phyloP scores from a whole-genome alignment of 1,140 invertebrate genomes.

The Zaprionus gabonicus region DNA sequence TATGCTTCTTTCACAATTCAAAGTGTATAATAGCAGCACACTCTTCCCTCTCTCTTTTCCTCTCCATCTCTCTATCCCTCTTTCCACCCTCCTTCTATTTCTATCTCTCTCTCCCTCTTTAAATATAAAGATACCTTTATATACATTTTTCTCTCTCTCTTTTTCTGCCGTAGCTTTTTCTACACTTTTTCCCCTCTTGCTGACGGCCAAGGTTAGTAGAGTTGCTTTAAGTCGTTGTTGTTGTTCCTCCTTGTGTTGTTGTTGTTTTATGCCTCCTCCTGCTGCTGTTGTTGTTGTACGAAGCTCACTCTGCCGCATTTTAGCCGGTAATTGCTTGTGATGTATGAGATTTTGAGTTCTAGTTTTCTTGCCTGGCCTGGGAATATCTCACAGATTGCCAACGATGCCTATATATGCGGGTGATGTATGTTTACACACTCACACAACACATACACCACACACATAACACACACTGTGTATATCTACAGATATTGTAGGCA shows the following conservation, averaged over 20 bases:
- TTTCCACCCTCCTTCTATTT: constrained; percentile 36
- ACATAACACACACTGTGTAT: neutral
- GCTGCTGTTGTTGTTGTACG: constrained; percentile 4
- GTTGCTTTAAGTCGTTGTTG: constrained; percentile 43
- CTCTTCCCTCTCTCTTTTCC: constrained; percentile 42
- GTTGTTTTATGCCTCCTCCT: constrained; percentile 12
- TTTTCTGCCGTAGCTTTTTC: constrained; percentile 46
- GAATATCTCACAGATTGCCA: constrained; percentile 76
- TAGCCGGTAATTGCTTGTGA: constrained; percentile 82
- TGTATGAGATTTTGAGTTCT: constrained; percentile 83
- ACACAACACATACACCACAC: neutral
- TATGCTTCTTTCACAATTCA: constrained; percentile 11
- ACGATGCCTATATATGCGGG: constrained; percentile 81
- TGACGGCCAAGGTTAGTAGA: constrained; percentile 74
- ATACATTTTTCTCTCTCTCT: constrained; percentile 3
- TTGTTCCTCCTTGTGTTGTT: constrained; percentile 12
- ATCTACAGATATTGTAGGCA: constrained; percentile 62
- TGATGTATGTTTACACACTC: constrained; percentile 67
- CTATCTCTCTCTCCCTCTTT: constrained; percentile 17
- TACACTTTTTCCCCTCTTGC: constrained; percentile 43
- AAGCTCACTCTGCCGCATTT: constrained; percentile 74
- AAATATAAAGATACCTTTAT: constrained; percentile 27
- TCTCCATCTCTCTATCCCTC: no score
- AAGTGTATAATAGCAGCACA: constrained; percentile 69
- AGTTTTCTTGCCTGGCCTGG: constrained; percentile 74